phyloP scores from a whole-genome alignment of 2,888 invertebrate genomes.

The Agriopis leucophaearia region DNA sequence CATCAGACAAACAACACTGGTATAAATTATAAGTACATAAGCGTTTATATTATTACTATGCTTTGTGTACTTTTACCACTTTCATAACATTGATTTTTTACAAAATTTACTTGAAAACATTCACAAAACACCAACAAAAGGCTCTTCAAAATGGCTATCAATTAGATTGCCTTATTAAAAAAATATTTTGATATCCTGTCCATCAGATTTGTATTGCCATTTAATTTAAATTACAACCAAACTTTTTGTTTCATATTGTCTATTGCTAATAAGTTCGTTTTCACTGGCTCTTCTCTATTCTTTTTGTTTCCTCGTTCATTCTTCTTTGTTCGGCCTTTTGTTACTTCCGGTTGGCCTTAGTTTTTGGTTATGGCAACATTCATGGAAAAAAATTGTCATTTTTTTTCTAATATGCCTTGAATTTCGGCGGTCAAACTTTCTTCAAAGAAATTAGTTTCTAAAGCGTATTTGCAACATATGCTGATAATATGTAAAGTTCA shows the following conservation, averaged over 20 bases:
- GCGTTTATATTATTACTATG: conserved; percentile 51
- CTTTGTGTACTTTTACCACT: conserved; percentile 54
- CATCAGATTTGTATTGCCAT: conserved; percentile 79
- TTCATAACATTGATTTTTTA: conserved; percentile 66
- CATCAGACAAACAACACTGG: conserved; percentile 72
- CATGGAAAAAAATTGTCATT: background rate
- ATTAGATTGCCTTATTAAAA: conserved; percentile 83
- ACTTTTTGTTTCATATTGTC: conserved; percentile 55
- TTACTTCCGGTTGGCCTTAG: conserved; percentile 8
- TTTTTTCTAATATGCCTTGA: background rate
- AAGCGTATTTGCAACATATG: background rate
- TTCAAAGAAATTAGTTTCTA: conserved; percentile 3
- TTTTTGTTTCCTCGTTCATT: conserved; percentile 37
- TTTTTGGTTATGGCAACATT: conserved; percentile 28
- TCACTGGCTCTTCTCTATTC: background rate
- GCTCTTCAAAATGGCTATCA: conserved; percentile 86
- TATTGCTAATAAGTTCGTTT: conserved; percentile 39
- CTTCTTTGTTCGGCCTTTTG: conserved; percentile 58
- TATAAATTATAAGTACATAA: conserved; percentile 51
- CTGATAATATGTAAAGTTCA: background rate
- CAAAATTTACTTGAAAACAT: conserved; percentile 82
- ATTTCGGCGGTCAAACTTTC: conserved; percentile 34
- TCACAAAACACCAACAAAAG: conserved; percentile 87
- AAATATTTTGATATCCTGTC: conserved; percentile 80
- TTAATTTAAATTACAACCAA: conserved; percentile 61